These are phyloP conservation scores for Budorcas taxicolor DNA, from an alignment of 2,113 vertebrate species.

Conservation along the genomic window DNA sequence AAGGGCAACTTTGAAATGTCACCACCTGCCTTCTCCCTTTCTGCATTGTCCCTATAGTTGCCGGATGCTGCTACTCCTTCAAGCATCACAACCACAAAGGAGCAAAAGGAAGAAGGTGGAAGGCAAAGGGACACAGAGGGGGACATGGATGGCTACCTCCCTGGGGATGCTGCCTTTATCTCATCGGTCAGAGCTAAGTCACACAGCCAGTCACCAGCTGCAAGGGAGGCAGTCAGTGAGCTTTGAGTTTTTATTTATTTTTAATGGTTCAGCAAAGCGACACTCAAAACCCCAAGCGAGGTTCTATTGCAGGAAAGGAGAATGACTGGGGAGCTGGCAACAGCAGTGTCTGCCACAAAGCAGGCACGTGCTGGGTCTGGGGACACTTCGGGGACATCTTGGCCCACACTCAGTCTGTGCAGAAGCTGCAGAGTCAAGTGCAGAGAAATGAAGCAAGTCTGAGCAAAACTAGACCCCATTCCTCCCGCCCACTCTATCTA, in stretches of 20 bases:
- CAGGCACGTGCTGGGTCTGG: not conserved
- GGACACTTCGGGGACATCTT: not conserved
- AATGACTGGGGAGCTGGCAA: not conserved
- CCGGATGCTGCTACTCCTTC: not conserved
- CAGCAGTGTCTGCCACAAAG: not conserved
- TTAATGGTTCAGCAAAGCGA: not conserved
- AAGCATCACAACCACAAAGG: not conserved
- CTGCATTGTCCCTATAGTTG: not conserved
- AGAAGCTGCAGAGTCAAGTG: not conserved
- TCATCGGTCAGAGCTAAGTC: not conserved
- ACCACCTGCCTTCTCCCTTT: not conserved
- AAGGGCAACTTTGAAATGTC: not conserved
- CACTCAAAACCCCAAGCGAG: not conserved
- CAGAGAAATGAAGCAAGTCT: not conserved
- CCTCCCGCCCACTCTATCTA: rapidly evolving
- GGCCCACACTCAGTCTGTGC: too few relatives aligned
- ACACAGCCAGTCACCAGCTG: not conserved
- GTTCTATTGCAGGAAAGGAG: not conserved
- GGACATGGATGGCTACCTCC: not conserved
- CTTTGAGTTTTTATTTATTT: not conserved
- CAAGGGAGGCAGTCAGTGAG: not conserved
- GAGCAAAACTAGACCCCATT: too few relatives aligned
- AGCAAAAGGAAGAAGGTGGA: not conserved
- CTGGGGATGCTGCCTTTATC: not conserved
- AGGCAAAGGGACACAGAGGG: not conserved